Base-by-base conservation (phyloP, 2,888 invertebrate species). In the Marasmarcha lunaedactyla region DNA sequence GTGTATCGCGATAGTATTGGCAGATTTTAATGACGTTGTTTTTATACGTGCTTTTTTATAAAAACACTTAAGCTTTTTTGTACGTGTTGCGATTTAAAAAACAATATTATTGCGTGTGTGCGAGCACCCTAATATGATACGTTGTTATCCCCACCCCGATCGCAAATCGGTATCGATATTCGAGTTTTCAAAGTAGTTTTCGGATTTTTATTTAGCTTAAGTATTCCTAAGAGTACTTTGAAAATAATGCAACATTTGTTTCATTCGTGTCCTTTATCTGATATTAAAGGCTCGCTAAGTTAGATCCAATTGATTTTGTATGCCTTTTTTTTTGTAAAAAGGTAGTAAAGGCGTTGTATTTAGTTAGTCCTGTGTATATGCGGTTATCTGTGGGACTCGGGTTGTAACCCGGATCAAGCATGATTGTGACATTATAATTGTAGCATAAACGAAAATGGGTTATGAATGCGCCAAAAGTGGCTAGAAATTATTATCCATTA, bases 401-500 rank as follows among this genome's bases (percentile, higher is more conserved):
- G n/a, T 30, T 11, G n/a, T 10, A 2, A 4, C 3, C 30, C 30
- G n/a, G 10, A 30, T 3, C 48, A 45, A 39, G 43, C 48, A 49
- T 51, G 48, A 45, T 50, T 47, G 55, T 49, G 46, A 11, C 30
- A 25, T 35, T 30, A 30, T 30, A 7, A 15, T 33, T 33, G 15
- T 40, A 41, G 55, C 52, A 49, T 48, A 55, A 45, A 50, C 40
- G 54, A 9, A n/a, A 30, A 10, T 52, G 59, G 49, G 50, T 50
- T 46, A 47, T 52, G 36, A 13, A 26, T 35, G 30, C 52, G 41
- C 43, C 30, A 10, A 4, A 30, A 30, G 50, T 53, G 55, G 52
- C 59, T 51, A 57, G 54, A 58, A 58, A 54, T 51, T 64, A 59
- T 62, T 64, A 59, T 62, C 58, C 49, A 62, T 60, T 57, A 66